Conservation (phyloP, 2,113 vertebrate genomes). For the Oreochromis niloticus region DNA sequence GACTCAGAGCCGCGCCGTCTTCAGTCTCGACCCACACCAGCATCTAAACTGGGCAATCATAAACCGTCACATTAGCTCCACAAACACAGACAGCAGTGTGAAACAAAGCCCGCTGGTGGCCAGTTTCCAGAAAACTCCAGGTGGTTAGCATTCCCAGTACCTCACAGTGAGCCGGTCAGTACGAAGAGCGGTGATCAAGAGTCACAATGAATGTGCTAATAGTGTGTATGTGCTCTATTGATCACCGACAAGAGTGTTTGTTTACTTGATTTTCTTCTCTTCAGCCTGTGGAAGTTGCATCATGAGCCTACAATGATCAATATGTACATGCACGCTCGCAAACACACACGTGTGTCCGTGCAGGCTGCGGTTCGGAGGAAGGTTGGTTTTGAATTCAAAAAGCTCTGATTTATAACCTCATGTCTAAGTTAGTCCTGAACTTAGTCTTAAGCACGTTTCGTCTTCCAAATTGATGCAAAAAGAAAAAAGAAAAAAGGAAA, state of each 20-base stretch:
- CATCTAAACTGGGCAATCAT: background rate
- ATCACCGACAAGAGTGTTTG: constrained; percentile 15
- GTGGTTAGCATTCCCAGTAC: background rate
- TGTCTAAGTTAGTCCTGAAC: constrained; percentile 40
- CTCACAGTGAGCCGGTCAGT: background rate
- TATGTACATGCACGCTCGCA: constrained; percentile 4
- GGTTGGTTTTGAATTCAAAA: background rate
- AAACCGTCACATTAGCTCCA: background rate
- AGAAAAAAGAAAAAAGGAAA: background rate
- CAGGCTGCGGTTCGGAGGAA: background rate
- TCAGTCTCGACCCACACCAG: background rate
- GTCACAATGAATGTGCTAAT: background rate
- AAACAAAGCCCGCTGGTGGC: background rate
- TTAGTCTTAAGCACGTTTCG: constrained; percentile 50
- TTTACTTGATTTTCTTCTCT: constrained; percentile 42
- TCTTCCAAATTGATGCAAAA: constrained; percentile 67
- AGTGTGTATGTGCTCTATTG: background rate
- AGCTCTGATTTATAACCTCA: constrained; percentile 20
- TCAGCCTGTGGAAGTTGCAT: constrained; percentile 17
- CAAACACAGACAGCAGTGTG: background rate
- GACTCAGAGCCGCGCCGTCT: background rate
- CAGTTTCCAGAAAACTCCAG: background rate
- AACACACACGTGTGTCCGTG: background rate
- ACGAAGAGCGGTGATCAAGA: background rate
- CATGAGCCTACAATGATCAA: constrained; percentile 56